Base-by-base conservation (phyloP, 2,113 vertebrate genomes). In the Vanacampus margaritifer region DNA sequence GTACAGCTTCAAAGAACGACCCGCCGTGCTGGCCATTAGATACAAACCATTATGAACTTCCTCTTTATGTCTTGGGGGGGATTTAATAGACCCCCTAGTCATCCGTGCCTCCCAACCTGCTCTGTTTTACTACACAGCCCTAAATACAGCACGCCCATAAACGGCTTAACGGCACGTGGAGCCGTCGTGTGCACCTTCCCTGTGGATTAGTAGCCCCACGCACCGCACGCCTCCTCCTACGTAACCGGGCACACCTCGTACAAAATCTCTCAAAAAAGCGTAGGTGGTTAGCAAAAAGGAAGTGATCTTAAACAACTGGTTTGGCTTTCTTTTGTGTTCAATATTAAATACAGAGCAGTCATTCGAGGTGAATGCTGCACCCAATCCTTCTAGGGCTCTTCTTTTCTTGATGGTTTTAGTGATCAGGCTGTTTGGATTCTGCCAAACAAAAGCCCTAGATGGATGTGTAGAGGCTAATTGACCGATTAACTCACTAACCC, bases 81-180 rank as follows among this genome's bases (percentile, higher is more conserved):
- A 65, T 74, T 36, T 39, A 67, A 28, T 1, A 3, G 28, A 65
- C 28, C 50, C 45, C 36, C 39, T 12, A 21, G 36, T 50, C 35
- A 66, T 73, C 63, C 36, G 6, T 21, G 58, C 41, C 64, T 53
- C 72, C 63, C 70, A 64, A 58, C 56, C 79, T 79, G 72, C 69
- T 72, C 72, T 41, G 83, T 83, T 88, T 87, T 90, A 89, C 88
- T 88, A 90, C 84, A 83, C 73, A 73, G 45, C 74, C 80, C 79
- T 86, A 89, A 91, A 89, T 88, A 88, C 87, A 85, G 75, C 43
- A 61, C 59, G 78, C 68, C 78, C 54, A 32, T 92, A 93, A 92
- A 91, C 88, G 68, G 90, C 90, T 94, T 94, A 94, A 60, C 66
- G 23, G 83, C 90, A 91, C 88, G 64, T 91, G 91, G 85, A 85